phyloP scores from a whole-genome alignment of 2,888 invertebrate genomes.

The Tenthredo notha region DNA sequence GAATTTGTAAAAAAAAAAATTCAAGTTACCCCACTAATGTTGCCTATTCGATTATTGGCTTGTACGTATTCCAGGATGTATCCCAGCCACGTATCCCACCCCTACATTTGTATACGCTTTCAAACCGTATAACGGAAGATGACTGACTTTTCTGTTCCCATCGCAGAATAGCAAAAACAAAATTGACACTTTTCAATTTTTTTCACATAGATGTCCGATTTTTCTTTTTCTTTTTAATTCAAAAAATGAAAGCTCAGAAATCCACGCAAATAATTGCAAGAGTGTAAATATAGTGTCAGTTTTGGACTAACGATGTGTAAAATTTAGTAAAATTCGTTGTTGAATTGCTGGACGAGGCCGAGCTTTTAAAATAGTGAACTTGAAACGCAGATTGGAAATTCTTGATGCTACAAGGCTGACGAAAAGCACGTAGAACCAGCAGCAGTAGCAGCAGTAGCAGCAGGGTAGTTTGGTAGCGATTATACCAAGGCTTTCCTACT shows the following conservation, averaged over 20 bases:
- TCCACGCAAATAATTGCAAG: background rate
- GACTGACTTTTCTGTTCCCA: background rate
- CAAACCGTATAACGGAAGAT: background rate
- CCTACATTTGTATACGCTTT: background rate
- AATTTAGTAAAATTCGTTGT: background rate
- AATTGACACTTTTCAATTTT: background rate
- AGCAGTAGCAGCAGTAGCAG: background rate
- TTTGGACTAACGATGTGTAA: background rate
- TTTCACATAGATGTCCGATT: background rate
- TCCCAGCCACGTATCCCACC: background rate
- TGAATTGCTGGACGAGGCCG: background rate
- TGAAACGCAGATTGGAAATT: background rate
- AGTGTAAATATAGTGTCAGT: background rate
- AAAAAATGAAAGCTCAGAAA: background rate
- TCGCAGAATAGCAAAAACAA: background rate
- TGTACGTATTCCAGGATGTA: background rate
- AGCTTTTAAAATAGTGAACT: background rate
- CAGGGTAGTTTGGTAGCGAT: background rate
- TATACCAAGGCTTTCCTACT: background rate
- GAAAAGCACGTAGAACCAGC: background rate
- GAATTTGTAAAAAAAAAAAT: slow-evolving; percentile 1
- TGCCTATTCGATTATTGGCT: background rate
- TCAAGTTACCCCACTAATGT: background rate
- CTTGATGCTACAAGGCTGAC: background rate
- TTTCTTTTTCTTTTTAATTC: background rate